These are phyloP conservation scores for Peromyscus californicus DNA, from an alignment of 2,113 vertebrate genomes.

Conservation along the genomic window DNA sequence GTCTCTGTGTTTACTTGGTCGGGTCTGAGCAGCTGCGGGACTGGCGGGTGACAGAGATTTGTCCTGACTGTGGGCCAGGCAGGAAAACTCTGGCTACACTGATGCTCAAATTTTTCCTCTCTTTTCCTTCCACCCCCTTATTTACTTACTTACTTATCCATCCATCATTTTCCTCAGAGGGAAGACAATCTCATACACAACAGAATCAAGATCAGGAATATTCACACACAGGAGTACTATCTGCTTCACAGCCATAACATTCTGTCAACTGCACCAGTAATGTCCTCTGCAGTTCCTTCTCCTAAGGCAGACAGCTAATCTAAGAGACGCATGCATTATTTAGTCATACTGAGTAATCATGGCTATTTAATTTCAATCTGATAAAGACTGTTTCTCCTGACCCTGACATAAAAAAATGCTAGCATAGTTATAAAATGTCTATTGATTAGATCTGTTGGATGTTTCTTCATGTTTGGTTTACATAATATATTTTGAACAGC, in stretches of 20 bases:
- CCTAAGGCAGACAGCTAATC: background rate
- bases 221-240: background rate
- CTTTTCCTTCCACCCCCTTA: background rate
- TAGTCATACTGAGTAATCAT: background rate
- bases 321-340: constrained; percentile 27
- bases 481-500: background rate
- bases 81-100: too few relatives aligned
- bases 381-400: constrained; percentile 18
- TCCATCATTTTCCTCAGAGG: background rate
- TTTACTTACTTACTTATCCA: background rate
- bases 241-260: background rate
- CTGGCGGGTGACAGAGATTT: too few relatives aligned
- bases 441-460: background rate
- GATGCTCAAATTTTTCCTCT: background rate
- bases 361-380: background rate
- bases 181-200: background rate
- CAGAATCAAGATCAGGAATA: background rate
- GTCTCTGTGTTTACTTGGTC: too few relatives aligned
- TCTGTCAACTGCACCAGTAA: background rate
- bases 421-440: background rate
- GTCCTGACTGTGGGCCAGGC: too few relatives aligned
- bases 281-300: background rate
- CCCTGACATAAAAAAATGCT: background rate
- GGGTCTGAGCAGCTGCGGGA: too few relatives aligned
- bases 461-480: background rate